These are phyloP conservation scores for Caenorhabditis imperialis DNA, from an alignment of 2,888 invertebrate genomes.

Conservation along the genomic window DNA sequence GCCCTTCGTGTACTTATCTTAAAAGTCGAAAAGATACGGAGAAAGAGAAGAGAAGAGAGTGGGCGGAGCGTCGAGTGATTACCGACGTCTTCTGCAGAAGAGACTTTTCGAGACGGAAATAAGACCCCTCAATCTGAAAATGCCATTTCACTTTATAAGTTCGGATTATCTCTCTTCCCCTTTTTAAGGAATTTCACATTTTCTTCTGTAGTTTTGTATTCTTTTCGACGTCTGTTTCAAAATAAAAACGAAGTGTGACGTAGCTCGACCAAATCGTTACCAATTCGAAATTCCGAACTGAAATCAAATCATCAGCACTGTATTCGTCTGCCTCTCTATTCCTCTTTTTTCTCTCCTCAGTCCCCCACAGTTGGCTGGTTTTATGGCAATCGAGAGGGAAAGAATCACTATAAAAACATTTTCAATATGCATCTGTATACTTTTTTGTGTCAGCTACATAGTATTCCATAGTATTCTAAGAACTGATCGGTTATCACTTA, in stretches of 20 bases:
- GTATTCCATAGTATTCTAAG: too few relatives aligned
- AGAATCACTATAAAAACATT: slow-evolving; percentile 1
- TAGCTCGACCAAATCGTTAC: too few relatives aligned
- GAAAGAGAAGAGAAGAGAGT: slow-evolving; percentile 9
- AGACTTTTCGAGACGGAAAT: slow-evolving; percentile 24
- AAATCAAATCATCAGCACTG: slow-evolving; percentile 14
- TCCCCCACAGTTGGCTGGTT: slow-evolving; percentile 39
- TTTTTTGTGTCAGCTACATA: not conserved
- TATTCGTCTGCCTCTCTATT: slow-evolving; percentile 15
- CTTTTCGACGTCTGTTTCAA: too few relatives aligned
- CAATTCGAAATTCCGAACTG: too few relatives aligned
- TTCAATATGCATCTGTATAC: slow-evolving; percentile 3
- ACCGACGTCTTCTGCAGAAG: slow-evolving; percentile 16
- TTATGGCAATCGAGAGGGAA: slow-evolving; percentile 26
- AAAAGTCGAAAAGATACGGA: slow-evolving; percentile 12
- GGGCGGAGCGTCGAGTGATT: slow-evolving; percentile 31
- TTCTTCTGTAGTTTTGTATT: too few relatives aligned
- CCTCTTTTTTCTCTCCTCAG: not conserved
- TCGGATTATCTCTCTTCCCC: too few relatives aligned
- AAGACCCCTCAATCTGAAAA: too few relatives aligned
- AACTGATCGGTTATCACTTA: too few relatives aligned
- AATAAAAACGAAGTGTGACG: too few relatives aligned
- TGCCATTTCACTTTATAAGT: too few relatives aligned
- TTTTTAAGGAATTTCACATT: too few relatives aligned
- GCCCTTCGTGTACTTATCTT: not conserved